A percentile compares a stretch with the other conserved stretches of the same genome.
phyloP scores from a whole-genome alignment of 2,797 vertebrate species.

The Eutrigla gurnardus region DNA sequence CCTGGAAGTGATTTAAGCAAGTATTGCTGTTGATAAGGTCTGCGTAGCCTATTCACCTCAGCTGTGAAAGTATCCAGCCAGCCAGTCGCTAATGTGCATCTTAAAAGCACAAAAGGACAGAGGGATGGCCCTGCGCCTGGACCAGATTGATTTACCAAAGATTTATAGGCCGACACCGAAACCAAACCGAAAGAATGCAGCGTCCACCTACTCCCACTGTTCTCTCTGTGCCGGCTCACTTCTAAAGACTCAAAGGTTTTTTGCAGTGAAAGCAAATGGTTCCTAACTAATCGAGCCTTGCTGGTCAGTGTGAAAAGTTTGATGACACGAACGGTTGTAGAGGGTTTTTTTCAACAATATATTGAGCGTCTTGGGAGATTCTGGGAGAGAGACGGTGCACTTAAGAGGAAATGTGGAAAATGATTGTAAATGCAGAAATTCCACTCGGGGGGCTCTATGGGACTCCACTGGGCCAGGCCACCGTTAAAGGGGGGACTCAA shows the following conservation, averaged over 20 bases:
- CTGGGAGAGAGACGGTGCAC: slow-evolving; percentile 31
- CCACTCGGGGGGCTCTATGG: slow-evolving; percentile 34
- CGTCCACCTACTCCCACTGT: slow-evolving; percentile 71
- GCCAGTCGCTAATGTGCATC: slow-evolving; percentile 87
- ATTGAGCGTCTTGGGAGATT: slow-evolving; percentile 20
- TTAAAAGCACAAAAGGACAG: slow-evolving; percentile 87
- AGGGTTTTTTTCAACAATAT: slow-evolving; percentile 31
- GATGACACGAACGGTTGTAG: slow-evolving; percentile 35
- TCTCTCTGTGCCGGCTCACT: slow-evolving; percentile 83
- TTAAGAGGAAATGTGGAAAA: slow-evolving; percentile 76
- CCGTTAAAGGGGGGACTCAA: slow-evolving; percentile 42
- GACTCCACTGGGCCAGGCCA: slow-evolving; percentile 30
- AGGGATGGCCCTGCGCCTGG: slow-evolving; percentile 73
- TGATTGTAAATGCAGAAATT: slow-evolving; percentile 71
- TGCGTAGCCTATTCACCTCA: slow-evolving; percentile 83
- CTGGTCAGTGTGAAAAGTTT: slow-evolving; percentile 65
- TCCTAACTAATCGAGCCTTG: slow-evolving; percentile 85
- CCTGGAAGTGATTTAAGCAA: slow-evolving; percentile 56
- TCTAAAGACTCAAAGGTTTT: slow-evolving; percentile 76
- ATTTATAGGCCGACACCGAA: slow-evolving; percentile 84
- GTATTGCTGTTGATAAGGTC: slow-evolving; percentile 61
- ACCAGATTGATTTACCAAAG: slow-evolving; percentile 90
- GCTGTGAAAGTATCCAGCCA: slow-evolving; percentile 87
- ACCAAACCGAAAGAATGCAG: slow-evolving; percentile 76
- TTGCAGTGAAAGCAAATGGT: slow-evolving; percentile 78